Evolutionary conservation across 2,113 vertebrate genomes (phyloP).

Genomic region (Etia nguti): DNA sequence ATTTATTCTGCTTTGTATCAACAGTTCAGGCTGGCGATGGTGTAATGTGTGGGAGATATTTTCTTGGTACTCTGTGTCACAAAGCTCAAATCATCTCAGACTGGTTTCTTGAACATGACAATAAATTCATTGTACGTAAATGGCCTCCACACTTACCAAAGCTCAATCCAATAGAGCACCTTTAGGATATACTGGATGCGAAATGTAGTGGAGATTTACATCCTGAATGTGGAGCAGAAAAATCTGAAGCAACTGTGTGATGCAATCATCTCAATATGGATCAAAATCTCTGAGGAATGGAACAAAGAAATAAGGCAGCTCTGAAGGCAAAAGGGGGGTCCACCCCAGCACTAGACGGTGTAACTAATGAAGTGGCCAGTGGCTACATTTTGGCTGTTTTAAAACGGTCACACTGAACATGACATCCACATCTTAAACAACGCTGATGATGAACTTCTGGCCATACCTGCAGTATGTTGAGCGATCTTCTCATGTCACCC

Average conservation of each 20-base stretch:
- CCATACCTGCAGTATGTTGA: conserved; percentile 94
- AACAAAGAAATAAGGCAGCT: not conserved
- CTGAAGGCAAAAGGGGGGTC: accelerated
- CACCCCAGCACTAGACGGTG: too few species aligned
- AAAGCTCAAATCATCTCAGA: not conserved
- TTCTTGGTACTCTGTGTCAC: not conserved
- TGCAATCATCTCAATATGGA: not conserved
- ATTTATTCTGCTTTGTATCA: not conserved
- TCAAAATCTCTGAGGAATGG: accelerated
- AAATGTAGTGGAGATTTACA: not conserved
- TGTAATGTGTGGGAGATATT: not conserved
- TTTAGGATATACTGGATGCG: not conserved
- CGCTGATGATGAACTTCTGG: accelerated
- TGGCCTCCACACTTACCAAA: not conserved
- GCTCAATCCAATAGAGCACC: not conserved
- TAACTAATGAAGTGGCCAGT: not conserved
- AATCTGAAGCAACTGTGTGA: not conserved
- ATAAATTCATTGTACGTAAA: not conserved
- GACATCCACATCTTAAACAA: not conserved
- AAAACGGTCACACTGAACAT: not conserved
- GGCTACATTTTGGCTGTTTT: not conserved
- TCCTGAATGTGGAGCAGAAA: not conserved
- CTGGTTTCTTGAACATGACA: not conserved
- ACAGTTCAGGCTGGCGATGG: not conserved
- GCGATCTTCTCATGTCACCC: conserved; percentile 92